A percentile compares a stretch with the other conserved stretches of the same genome.
These are phyloP conservation scores for crab-eating macaque (Macaca fascicularis) DNA, from an alignment of 2,113 vertebrate genomes.

Conservation along the genomic window T2T-MFA8v1.1 NC_088387.1:89306501-89307000, in stretches of 20 bases:
- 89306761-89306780: background rate
- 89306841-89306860: background rate
- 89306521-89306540: background rate
- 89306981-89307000: background rate
- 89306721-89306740: background rate
- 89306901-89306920: background rate
- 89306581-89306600: background rate
- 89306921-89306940: background rate
- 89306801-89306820: rapidly evolving
- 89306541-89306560: background rate
- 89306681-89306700: no score
- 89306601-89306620: background rate
- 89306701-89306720: no score
- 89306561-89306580: background rate
- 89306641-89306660: background rate
- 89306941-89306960: background rate
- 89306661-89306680: no score
- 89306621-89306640: rapidly evolving
- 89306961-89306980: background rate
- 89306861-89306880: background rate
- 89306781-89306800: background rate
- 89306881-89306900: background rate
- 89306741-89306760: background rate
- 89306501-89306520: background rate
- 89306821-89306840: background rate